phyloP scores from a whole-genome alignment of 1,140 invertebrate species.

The Heliconius eleuchia region DNA sequence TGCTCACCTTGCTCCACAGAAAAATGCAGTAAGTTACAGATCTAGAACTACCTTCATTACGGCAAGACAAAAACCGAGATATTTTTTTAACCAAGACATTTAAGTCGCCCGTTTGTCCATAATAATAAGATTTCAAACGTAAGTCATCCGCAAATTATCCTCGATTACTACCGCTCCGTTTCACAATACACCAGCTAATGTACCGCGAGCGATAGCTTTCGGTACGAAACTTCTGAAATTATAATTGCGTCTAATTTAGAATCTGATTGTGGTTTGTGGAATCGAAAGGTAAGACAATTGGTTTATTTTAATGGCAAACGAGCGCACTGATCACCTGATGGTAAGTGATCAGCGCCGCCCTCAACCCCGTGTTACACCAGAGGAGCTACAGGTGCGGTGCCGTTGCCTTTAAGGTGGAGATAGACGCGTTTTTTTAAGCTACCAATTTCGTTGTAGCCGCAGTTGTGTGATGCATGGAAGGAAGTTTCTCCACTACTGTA shows the following conservation, averaged over 20 bases:
- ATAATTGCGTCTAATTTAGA: not conserved
- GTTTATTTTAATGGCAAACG: no score
- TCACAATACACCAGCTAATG: constrained; percentile 23
- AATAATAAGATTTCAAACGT: constrained; percentile 16
- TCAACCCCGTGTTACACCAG: no score
- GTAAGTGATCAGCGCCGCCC: no score
- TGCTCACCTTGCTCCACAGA: no score
- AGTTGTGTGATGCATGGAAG: no score
- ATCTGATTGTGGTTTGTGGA: not conserved
- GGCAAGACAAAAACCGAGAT: not conserved
- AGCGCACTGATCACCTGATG: no score
- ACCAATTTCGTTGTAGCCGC: no score
- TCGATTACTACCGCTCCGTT: constrained; percentile 22
- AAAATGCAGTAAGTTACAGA: no score
- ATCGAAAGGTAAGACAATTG: not conserved
- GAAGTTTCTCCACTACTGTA: no score
- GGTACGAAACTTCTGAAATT: constrained; percentile 9
- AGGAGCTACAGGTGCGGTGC: no score
- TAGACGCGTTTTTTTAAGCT: not conserved
- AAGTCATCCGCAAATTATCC: constrained; percentile 17
- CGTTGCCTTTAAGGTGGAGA: no score
- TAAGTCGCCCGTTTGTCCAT: not conserved
- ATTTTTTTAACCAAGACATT: not conserved
- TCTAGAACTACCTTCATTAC: not conserved
- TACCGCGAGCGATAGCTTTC: constrained; percentile 15